phyloP scores from a whole-genome alignment of 2,888 invertebrate genomes.

The Synanthedon tipuliformis region DNA sequence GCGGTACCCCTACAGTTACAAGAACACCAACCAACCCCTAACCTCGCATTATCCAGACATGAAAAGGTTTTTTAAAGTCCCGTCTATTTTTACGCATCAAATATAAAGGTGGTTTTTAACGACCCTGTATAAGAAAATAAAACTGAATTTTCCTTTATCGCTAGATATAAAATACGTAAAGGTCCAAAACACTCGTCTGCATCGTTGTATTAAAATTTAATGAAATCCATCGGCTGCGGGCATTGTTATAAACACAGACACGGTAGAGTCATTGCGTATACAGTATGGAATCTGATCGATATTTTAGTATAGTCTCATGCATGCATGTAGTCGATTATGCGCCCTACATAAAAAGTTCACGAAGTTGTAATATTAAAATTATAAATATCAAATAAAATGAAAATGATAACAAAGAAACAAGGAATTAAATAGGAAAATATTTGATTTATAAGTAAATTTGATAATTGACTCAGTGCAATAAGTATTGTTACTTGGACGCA shows the following conservation, averaged over 20 bases:
- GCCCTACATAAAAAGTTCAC: no score
- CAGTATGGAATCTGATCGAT: no score
- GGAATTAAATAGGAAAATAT: no score
- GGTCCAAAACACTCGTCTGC: conserved; percentile 15
- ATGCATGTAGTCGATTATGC: no score
- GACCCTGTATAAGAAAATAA: neutral
- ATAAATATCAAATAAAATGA: no score
- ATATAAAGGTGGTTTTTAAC: neutral
- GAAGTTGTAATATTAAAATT: no score
- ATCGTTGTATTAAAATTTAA: conserved; percentile 48
- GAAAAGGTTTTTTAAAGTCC: conserved; percentile 27
- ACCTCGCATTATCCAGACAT: conserved; percentile 25
- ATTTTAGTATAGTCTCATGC: no score
- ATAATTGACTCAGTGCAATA: no score
- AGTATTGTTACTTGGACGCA: no score
- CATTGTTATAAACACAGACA: conserved; percentile 49
- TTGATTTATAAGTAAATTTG: no score
- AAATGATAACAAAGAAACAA: no score
- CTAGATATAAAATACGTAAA: neutral
- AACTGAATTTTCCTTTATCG: neutral
- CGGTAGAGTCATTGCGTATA: neutral
- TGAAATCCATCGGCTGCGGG: conserved; percentile 46
- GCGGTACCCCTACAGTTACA: conserved; percentile 29
- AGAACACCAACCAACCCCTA: conserved; percentile 22
- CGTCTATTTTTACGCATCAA: conserved; percentile 10